These are phyloP conservation scores for Lepeophtheirus nordmannii DNA, from an alignment of 2,888 invertebrate species.

Conservation along the genomic window DNA sequence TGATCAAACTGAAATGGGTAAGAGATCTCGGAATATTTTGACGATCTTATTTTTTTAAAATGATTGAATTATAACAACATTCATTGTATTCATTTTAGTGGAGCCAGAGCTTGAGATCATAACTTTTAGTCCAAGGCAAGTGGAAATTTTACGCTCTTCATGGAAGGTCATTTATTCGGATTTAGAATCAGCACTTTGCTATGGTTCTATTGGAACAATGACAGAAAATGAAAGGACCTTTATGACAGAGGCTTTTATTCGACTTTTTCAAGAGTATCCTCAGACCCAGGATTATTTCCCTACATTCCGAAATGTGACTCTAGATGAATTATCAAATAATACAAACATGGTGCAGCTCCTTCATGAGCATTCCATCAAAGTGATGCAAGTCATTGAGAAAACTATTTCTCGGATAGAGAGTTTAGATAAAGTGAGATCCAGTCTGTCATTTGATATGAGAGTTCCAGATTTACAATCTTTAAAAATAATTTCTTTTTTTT, in stretches of 20 bases:
- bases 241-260: slow-evolving; percentile 10
- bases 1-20: too few relatives aligned
- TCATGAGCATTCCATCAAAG: slow-evolving; percentile 16
- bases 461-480: neutral
- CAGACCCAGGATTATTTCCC: slow-evolving; percentile 7
- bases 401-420: slow-evolving; percentile 5
- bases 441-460: neutral
- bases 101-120: neutral
- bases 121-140: neutral
- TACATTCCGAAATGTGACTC: neutral
- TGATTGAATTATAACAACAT: too few relatives aligned
- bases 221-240: neutral
- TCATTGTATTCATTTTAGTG: too few relatives aligned
- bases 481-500: neutral
- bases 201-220: neutral
- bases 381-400: slow-evolving; percentile 18
- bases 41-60: too few relatives aligned
- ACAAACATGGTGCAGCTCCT: neutral
- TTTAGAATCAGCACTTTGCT: slow-evolving; percentile 2
- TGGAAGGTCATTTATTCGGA: slow-evolving; percentile 12
- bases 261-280: slow-evolving; percentile 13
- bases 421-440: slow-evolving; percentile 10
- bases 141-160: neutral
- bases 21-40: too few relatives aligned
- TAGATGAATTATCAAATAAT: slow-evolving; percentile 1